These are phyloP conservation scores for Drosophila cognata DNA, from an alignment of 2,888 invertebrate genomes.

Conservation along the genomic window DNA sequence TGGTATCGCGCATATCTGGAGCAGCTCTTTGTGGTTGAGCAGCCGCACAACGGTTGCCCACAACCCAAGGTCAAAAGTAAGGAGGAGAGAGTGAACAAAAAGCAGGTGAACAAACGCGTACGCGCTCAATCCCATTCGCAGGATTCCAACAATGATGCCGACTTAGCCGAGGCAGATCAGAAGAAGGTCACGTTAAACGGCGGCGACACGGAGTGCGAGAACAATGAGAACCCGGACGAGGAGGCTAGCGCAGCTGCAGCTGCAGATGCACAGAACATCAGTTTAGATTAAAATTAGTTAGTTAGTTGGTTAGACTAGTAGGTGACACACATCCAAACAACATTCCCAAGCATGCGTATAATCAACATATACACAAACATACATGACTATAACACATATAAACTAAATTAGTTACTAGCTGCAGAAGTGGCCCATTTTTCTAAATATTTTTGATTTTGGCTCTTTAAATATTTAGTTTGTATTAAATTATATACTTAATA, in stretches of 20 bases:
- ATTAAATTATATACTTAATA: slow-evolving; percentile 63
- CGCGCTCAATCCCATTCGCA: slow-evolving; percentile 63
- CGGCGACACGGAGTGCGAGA: slow-evolving; percentile 75
- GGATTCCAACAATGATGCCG: slow-evolving; percentile 86
- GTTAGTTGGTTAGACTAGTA: slow-evolving; percentile 13
- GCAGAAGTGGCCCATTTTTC: slow-evolving; percentile 31
- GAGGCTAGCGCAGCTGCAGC: slow-evolving; percentile 59
- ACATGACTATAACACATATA: slow-evolving; percentile 24
- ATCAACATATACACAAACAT: slow-evolving; percentile 32
- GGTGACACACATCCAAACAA: slow-evolving; percentile 31
- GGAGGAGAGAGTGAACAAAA: slow-evolving; percentile 29
- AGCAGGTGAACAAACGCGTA: slow-evolving; percentile 53
- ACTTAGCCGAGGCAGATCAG: slow-evolving; percentile 93
- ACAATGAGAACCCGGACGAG: slow-evolving; percentile 83
- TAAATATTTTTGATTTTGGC: slow-evolving; percentile 33
- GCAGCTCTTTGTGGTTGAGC: slow-evolving; percentile 73
- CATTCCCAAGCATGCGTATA: slow-evolving; percentile 49
- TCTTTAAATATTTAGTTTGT: slow-evolving; percentile 42
- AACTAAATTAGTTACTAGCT: slow-evolving; percentile 50
- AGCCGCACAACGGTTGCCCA: slow-evolving; percentile 36
- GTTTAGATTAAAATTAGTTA: slow-evolving; percentile 44
- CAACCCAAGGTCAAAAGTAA: slow-evolving; percentile 26
- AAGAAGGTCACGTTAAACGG: slow-evolving; percentile 86
- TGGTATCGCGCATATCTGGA: slow-evolving; percentile 83
- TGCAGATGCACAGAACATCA: slow-evolving; percentile 31